phyloP scores from a whole-genome alignment of 1,140 invertebrate genomes.

The Drosophila auraria region DNA sequence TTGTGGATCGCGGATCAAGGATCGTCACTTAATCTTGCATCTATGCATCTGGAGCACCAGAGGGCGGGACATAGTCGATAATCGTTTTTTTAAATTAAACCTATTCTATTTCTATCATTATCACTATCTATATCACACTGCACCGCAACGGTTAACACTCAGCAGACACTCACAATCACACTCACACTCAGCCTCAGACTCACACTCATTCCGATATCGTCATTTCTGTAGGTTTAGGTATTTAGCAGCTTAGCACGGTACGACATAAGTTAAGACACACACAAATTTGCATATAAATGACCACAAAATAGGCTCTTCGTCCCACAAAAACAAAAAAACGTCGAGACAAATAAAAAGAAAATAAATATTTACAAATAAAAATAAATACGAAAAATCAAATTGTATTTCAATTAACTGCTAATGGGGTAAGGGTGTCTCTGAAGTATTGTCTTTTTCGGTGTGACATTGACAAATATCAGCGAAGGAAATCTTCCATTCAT shows the following conservation, averaged over 20 bases:
- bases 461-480: slow-evolving; percentile 5
- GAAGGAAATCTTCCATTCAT: slow-evolving; percentile 11
- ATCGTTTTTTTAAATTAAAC: slow-evolving; percentile 63
- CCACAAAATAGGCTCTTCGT: slow-evolving; percentile 50
- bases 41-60: slow-evolving; percentile 60
- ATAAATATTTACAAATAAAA: slow-evolving; percentile 55
- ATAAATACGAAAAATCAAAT: slow-evolving; percentile 36
- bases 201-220: slow-evolving; percentile 52
- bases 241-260: slow-evolving; percentile 70
- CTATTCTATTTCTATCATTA: slow-evolving; percentile 61
- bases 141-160: slow-evolving; percentile 51
- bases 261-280: slow-evolving; percentile 57
- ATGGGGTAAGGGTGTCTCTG: background rate
- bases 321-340: slow-evolving; percentile 18
- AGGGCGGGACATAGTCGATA: slow-evolving; percentile 75
- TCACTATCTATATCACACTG: slow-evolving; percentile 37
- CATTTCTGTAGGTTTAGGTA: slow-evolving; percentile 81
- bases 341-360: slow-evolving; percentile 30
- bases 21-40: slow-evolving; percentile 51
- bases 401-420: slow-evolving; percentile 22
- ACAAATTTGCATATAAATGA: slow-evolving; percentile 49
- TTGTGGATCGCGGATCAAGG: slow-evolving; percentile 35
- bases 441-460: background rate
- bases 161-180: slow-evolving; percentile 35
- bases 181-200: slow-evolving; percentile 17